These are phyloP conservation scores for Orthosia gothica DNA, from an alignment of 2,888 invertebrate species.

Conservation along the genomic window DNA sequence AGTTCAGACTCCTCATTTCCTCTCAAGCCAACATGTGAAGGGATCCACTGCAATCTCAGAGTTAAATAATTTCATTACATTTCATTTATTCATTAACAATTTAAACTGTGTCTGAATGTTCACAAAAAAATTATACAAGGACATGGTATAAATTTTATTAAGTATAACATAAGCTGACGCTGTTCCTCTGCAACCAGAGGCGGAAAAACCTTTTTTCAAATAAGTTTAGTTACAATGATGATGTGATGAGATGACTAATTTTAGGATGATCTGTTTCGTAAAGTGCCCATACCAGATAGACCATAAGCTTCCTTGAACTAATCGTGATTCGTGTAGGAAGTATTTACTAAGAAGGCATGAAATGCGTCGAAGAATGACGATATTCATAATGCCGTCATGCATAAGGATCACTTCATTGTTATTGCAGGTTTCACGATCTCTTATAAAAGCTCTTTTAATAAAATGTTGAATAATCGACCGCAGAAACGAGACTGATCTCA, in stretches of 20 bases:
- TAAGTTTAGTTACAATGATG: not conserved
- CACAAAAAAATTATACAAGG: too few species aligned
- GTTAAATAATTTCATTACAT: too few species aligned
- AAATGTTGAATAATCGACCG: not conserved
- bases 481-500: too few species aligned
- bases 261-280: not conserved
- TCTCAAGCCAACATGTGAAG: too few species aligned
- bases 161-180: too few species aligned
- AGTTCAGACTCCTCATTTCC: too few species aligned
- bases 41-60: too few species aligned
- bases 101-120: too few species aligned
- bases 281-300: not conserved
- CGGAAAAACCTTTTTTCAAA: not conserved
- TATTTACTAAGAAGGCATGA: not conserved
- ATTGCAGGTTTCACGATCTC: not conserved
- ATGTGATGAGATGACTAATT: not conserved
- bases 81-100: too few species aligned
- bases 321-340: slow-evolving; percentile 28
- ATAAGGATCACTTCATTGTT: not conserved
- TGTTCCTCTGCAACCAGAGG: not conserved
- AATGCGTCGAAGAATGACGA: slow-evolving; percentile 13
- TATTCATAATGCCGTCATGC: slow-evolving; percentile 16
- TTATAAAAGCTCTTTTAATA: not conserved
- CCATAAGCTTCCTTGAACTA: slow-evolving; percentile 19
- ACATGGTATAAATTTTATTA: too few species aligned